phyloP scores from a whole-genome alignment of 2,797 vertebrate species.

The Brachymystax lenok region DNA sequence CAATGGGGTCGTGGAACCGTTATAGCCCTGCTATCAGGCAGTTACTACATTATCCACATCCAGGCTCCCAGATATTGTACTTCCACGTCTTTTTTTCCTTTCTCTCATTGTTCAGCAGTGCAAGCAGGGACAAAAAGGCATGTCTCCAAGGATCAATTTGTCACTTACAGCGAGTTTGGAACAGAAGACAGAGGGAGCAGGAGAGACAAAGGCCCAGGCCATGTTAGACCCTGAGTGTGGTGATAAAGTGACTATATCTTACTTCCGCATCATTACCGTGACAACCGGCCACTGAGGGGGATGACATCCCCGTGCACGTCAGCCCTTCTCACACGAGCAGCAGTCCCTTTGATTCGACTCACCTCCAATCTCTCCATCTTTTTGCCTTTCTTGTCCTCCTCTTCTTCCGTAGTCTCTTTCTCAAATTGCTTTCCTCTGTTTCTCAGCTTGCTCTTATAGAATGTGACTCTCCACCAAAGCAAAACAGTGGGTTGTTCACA shows the following conservation, averaged over 20 bases:
- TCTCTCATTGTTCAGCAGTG: conserved; percentile 67
- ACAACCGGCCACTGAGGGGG: conserved; percentile 59
- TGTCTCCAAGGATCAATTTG: conserved; percentile 75
- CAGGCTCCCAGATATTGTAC: conserved; percentile 39
- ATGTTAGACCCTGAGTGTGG: conserved; percentile 48
- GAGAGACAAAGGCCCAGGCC: conserved; percentile 61
- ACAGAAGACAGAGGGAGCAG: conserved; percentile 35
- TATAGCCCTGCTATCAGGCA: conserved; percentile 66
- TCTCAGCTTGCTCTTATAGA: conserved; percentile 38
- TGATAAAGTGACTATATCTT: conserved; percentile 66
- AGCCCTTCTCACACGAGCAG: conserved; percentile 28
- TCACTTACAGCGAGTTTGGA: conserved; percentile 61
- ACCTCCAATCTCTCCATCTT: conserved; percentile 9
- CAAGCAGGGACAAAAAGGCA: conserved; percentile 40
- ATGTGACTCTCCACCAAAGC: conserved; percentile 55
- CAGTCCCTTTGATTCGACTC: neutral
- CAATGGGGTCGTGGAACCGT: conserved; percentile 43
- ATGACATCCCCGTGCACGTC: conserved; percentile 30
- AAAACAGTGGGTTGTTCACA: conserved; percentile 55
- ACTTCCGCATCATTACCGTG: conserved; percentile 69
- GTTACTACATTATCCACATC: conserved; percentile 53
- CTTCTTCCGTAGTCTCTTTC: neutral
- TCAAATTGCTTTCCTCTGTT: conserved; percentile 9
- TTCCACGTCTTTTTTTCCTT: conserved; percentile 53
- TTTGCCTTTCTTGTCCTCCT: neutral